Percentiles rank a stretch among this genome's conserved stretches.
phyloP scores from a whole-genome alignment of 2,113 vertebrate genomes.

The Chaetodon trifascialis region DNA sequence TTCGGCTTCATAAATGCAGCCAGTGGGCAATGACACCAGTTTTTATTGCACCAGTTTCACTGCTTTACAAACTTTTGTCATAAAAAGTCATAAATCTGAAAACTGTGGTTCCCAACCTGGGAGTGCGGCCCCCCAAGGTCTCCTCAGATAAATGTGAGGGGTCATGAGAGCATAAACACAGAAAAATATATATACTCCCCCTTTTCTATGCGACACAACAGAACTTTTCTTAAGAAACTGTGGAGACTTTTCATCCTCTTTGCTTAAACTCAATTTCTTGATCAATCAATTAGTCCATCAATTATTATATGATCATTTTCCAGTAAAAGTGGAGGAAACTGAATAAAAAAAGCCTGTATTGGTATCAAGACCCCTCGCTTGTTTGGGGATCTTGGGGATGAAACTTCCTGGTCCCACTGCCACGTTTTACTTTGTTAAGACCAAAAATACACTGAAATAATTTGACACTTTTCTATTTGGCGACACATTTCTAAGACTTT shows the following conservation, averaged over 20 bases:
- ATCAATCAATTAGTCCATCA: no score
- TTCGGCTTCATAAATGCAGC: not conserved
- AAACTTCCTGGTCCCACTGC: no score
- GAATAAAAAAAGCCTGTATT: not conserved
- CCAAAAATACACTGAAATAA: no score
- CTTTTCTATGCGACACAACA: not conserved
- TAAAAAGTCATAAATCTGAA: slow-evolving; percentile 2
- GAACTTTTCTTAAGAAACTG: not conserved
- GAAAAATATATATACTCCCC: no score
- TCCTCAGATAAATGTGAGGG: not conserved
- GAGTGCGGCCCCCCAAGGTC: not conserved
- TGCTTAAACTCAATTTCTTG: no score
- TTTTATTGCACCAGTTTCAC: slow-evolving; percentile 9
- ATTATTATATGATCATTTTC: no score
- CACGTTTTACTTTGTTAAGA: no score
- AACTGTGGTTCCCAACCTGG: not conserved
- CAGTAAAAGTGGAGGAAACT: not conserved
- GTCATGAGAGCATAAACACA: no score
- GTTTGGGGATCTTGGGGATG: no score
- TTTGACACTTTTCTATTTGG: no score
- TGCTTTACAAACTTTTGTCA: not conserved
- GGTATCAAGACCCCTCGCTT: not conserved
- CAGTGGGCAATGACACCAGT: not conserved
- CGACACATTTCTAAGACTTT: no score
- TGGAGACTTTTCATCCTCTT: not conserved